phyloP scores from a whole-genome alignment of 2,797 vertebrate genomes.

The Urophycis tenuis region DNA sequence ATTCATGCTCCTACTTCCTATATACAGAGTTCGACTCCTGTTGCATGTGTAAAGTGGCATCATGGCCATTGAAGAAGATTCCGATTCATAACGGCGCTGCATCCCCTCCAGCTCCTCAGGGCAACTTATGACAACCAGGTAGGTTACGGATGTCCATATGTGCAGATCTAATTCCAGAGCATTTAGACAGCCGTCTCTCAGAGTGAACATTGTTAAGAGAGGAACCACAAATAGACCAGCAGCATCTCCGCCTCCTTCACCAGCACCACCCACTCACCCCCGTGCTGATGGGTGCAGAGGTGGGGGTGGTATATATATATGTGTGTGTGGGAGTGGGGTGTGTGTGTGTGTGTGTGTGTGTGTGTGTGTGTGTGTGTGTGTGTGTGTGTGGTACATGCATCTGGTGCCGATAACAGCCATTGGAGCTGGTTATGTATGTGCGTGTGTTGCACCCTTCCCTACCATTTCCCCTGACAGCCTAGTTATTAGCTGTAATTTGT shows the following conservation, averaged over 20 bases:
- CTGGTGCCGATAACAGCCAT: neutral
- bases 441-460: slow-evolving; percentile 34
- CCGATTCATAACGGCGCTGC: neutral
- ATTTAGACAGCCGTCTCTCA: neutral
- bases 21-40: neutral
- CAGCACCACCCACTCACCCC: neutral
- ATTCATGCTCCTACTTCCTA: no score
- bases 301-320: slow-evolving; percentile 33
- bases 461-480: slow-evolving; percentile 64
- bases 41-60: neutral
- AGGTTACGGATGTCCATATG: neutral
- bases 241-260: neutral
- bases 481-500: slow-evolving; percentile 71
- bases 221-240: neutral
- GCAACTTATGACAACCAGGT: neutral
- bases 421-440: neutral
- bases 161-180: neutral
- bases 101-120: neutral
- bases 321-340: slow-evolving; percentile 39
- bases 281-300: neutral
- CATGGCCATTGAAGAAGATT: neutral
- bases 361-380: neutral
- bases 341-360: slow-evolving; percentile 45
- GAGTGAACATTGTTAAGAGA: neutral
- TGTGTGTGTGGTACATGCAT: no score